A percentile compares a stretch with the other conserved stretches of the same genome.
Conservation (phyloP, 2,113 vertebrate genomes). For the Phrynocephalus versicolor region DNA sequence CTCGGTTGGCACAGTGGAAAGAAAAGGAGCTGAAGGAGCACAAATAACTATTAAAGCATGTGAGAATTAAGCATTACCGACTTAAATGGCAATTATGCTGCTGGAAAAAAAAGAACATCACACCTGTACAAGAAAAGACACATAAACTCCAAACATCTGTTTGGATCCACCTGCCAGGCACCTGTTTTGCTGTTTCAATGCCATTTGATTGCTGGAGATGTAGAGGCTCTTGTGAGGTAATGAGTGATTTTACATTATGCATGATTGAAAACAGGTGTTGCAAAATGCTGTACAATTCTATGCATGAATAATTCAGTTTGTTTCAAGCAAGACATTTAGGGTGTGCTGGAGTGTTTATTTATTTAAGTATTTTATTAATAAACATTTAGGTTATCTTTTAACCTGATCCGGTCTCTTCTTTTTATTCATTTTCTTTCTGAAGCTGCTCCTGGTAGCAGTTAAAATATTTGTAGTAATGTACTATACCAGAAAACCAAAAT, state of each 20-base stretch:
- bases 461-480: constrained; percentile 71
- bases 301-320: constrained; percentile 97
- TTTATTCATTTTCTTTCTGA: constrained; percentile 49
- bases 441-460: constrained; percentile 59
- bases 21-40: constrained; percentile 75
- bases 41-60: constrained; percentile 97
- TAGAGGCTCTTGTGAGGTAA: constrained; percentile 97
- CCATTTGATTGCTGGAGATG: constrained; percentile 97
- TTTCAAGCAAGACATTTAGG: constrained; percentile 85
- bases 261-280: constrained; percentile 99
- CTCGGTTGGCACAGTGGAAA: constrained; percentile 49
- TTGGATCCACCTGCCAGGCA: constrained; percentile 98
- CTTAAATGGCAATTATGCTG: constrained; percentile 96
- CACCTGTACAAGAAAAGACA: constrained; percentile 95
- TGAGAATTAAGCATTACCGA: constrained; percentile 92
- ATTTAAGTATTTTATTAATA: constrained; percentile 69
- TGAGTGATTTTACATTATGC: constrained; percentile 94
- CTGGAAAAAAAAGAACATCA: constrained; percentile 91
- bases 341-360: constrained; percentile 72
- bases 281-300: constrained; percentile 90
- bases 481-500: constrained; percentile 73
- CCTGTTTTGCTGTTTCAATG: constrained; percentile 97
- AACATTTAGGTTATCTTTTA: constrained; percentile 74
- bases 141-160: constrained; percentile 93
- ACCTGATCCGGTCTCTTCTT: constrained; percentile 65